A percentile compares a stretch with the other conserved stretches of the same genome.
Conservation (phyloP, 2,113 vertebrate genomes). For the Phrynosoma blainvillii region DNA sequence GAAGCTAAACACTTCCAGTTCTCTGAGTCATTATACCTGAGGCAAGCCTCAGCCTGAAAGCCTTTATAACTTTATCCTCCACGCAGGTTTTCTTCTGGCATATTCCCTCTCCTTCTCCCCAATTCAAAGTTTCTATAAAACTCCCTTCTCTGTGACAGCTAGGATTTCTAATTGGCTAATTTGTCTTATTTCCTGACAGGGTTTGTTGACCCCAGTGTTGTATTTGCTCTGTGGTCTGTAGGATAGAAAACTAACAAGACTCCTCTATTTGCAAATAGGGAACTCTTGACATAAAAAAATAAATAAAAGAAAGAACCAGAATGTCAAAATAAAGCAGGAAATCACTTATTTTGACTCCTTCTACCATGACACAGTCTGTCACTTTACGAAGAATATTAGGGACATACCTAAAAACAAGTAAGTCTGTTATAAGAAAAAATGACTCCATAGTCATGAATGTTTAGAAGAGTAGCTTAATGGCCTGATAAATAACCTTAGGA, state of each 20-base stretch:
- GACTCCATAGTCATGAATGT: not conserved
- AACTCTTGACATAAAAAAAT: slow-evolving; percentile 13
- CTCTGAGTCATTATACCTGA: too few relatives aligned
- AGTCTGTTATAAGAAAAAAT: not conserved
- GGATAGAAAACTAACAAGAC: slow-evolving; percentile 22
- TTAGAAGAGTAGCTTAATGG: not conserved
- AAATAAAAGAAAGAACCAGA: too few relatives aligned
- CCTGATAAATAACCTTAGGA: not conserved
- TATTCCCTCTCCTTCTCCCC: too few relatives aligned
- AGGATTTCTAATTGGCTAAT: not conserved
- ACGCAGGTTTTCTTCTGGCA: not conserved
- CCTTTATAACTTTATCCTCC: not conserved
- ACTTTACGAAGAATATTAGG: not conserved
- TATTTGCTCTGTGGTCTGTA: not conserved
- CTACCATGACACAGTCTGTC: not conserved
- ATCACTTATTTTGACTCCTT: not conserved
- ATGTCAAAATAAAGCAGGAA: not conserved
- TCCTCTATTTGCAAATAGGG: not conserved
- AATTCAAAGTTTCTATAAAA: not conserved
- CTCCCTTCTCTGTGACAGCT: not conserved
- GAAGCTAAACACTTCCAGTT: too few relatives aligned
- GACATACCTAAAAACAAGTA: too few relatives aligned
- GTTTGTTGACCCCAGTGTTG: not conserved
- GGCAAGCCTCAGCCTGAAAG: not conserved
- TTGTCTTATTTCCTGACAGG: not conserved